These are phyloP conservation scores for Ophraella communa DNA, from an alignment of 2,888 invertebrate genomes.

Conservation along the genomic window DNA sequence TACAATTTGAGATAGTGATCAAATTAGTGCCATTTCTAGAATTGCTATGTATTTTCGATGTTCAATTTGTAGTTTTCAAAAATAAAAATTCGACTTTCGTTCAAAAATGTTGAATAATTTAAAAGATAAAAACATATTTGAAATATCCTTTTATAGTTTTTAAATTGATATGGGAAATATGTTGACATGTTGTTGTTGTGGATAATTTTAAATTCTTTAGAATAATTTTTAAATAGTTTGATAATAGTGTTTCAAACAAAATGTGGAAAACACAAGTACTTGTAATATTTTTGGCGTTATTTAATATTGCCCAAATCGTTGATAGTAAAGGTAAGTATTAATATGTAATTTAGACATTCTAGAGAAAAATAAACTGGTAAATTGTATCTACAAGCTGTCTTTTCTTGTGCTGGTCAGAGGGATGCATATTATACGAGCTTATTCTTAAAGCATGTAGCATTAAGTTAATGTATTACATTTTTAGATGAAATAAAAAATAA, in stretches of 20 bases:
- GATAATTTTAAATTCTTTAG: neutral
- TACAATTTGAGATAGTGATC: too few species aligned
- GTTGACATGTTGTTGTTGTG: neutral
- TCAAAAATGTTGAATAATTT: neutral
- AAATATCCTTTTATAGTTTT: neutral
- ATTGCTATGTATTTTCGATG: too few species aligned
- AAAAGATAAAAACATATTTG: neutral
- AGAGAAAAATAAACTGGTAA: neutral
- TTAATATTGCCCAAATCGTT: neutral
- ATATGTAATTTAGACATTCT: neutral
- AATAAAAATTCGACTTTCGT: too few species aligned
- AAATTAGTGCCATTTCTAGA: too few species aligned
- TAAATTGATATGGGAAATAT: neutral
- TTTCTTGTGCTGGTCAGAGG: too few species aligned
- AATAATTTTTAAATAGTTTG: neutral
- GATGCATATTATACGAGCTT: too few species aligned
- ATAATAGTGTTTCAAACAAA: neutral
- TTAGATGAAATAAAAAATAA: neutral
- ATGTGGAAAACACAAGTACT: neutral
- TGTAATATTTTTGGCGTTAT: neutral
- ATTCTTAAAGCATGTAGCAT: too few species aligned
- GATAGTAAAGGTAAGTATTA: neutral
- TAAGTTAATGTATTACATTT: neutral
- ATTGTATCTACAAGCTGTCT: too few species aligned
- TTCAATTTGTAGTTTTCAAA: too few species aligned